Conservation (phyloP, 2,113 vertebrate species). For the Mormoops blainvillei region DNA sequence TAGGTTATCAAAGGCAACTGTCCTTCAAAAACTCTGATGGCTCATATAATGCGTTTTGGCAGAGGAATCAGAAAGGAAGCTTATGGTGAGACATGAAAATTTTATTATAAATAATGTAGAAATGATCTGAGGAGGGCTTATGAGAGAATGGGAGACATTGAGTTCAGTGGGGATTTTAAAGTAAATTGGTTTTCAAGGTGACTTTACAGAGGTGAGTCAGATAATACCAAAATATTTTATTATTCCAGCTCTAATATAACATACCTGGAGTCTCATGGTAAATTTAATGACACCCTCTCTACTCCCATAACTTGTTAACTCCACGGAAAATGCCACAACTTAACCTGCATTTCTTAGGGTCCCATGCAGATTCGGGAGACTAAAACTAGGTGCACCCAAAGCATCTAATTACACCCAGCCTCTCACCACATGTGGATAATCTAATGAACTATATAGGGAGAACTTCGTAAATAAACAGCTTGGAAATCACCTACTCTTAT, state of each 20-base stretch:
- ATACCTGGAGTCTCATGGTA: background rate
- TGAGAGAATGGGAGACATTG: background rate
- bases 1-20: constrained; percentile 91
- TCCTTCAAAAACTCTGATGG: constrained; percentile 88
- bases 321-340: background rate
- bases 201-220: background rate
- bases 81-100: constrained; percentile 82
- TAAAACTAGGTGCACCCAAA: background rate
- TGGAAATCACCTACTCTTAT: background rate
- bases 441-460: background rate
- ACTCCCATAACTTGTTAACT: background rate
- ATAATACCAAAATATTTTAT: background rate
- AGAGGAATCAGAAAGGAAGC: constrained; percentile 81
- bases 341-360: background rate
- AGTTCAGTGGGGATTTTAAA: background rate
- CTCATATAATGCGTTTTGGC: constrained; percentile 89
- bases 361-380: background rate
- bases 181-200: background rate
- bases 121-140: background rate
- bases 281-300: background rate
- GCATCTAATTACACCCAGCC: background rate
- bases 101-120: background rate
- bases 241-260: background rate
- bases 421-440: background rate
- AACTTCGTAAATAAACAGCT: background rate